Evolutionary conservation across 2,113 vertebrate genomes (phyloP).

Genomic region (Salminus brasiliensis): DNA sequence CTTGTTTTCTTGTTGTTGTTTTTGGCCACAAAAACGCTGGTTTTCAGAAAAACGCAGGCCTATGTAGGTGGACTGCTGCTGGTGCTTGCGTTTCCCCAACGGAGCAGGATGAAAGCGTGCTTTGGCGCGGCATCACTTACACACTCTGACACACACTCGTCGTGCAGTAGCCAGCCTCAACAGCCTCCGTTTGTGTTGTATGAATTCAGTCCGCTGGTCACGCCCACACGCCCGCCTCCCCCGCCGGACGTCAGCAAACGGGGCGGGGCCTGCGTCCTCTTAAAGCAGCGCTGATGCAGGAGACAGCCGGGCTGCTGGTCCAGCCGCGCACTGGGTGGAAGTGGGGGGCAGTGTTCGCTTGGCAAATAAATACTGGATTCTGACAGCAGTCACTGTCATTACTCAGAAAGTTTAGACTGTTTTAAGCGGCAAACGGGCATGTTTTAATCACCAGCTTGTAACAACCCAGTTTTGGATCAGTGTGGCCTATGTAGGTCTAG

Average conservation of each 20-base stretch:
- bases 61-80: constrained; percentile 64
- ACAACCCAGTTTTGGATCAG: no score
- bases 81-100: constrained; percentile 63
- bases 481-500: background rate
- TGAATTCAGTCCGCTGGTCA: constrained; percentile 77
- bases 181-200: constrained; percentile 80
- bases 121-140: constrained; percentile 79
- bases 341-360: constrained; percentile 80
- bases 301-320: constrained; percentile 60
- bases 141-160: constrained; percentile 75
- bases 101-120: constrained; percentile 76
- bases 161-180: constrained; percentile 72
- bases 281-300: constrained; percentile 79
- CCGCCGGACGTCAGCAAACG: constrained; percentile 73
- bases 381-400: constrained; percentile 40
- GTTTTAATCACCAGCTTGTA: background rate
- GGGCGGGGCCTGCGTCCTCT: constrained; percentile 76
- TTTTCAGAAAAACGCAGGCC: constrained; percentile 36
- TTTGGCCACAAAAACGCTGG: constrained; percentile 23
- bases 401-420: background rate
- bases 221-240: constrained; percentile 76
- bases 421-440: background rate
- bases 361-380: constrained; percentile 55
- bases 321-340: constrained; percentile 64
- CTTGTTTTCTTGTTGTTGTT: no score